Evolutionary conservation across 2,113 vertebrate species (phyloP).

Genomic region (Zingel zingel): DNA sequence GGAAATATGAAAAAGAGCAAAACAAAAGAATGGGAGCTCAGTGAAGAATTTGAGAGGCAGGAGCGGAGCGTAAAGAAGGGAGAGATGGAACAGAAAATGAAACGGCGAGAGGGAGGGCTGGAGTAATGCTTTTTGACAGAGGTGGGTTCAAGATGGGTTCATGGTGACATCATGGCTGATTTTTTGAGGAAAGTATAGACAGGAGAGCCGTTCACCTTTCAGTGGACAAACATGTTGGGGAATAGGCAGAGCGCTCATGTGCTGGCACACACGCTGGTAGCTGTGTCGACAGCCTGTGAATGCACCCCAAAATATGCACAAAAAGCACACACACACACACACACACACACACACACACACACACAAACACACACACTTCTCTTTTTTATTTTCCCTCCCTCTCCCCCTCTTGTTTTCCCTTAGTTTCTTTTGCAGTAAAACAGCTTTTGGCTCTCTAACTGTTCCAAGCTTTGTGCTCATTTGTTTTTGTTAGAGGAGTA

Average conservation of each 20-base stretch:
- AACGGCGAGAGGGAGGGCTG: constrained; percentile 71
- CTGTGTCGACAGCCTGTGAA: constrained; percentile 65
- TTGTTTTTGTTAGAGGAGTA: constrained; percentile 69
- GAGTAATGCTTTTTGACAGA: constrained; percentile 85
- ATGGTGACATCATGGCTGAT: constrained; percentile 87
- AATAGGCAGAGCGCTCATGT: constrained; percentile 63
- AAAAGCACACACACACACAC: not conserved
- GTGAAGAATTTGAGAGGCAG: constrained; percentile 73
- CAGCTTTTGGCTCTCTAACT: constrained; percentile 48
- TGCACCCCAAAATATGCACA: constrained; percentile 64
- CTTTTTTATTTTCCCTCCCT: constrained; percentile 35
- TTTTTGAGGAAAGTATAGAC: constrained; percentile 82
- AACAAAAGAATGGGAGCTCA: constrained; percentile 72
- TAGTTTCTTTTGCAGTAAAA: constrained; percentile 55
- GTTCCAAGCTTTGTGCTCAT: constrained; percentile 67
- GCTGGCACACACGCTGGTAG: constrained; percentile 74
- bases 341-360: constrained; percentile 2
- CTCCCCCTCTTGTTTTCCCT: constrained; percentile 34
- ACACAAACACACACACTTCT: constrained; percentile 5
- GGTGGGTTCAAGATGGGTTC: constrained; percentile 87
- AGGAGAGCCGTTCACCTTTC: constrained; percentile 85
- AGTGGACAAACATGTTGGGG: constrained; percentile 85
- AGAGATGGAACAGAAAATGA: constrained; percentile 82
- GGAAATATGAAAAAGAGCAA: constrained; percentile 66
- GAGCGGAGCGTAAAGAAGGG: constrained; percentile 73